Evolutionary conservation across 2,113 vertebrate genomes (phyloP).

Genomic region (Haliaeetus leucogaster): DNA sequence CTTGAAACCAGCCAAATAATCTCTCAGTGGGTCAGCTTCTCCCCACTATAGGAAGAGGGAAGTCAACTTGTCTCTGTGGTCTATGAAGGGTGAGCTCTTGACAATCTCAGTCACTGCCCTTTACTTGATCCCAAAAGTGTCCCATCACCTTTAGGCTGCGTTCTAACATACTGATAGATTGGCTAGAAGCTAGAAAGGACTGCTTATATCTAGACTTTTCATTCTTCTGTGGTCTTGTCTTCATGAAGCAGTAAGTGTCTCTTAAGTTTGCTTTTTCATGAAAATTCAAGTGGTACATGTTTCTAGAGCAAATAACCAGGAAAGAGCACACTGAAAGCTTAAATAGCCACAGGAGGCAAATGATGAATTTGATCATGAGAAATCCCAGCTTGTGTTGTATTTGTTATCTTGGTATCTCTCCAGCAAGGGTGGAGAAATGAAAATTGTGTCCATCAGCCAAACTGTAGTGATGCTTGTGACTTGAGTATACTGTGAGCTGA

Average conservation of each 20-base stretch:
- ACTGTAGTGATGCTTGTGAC: not conserved
- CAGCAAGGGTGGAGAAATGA: not conserved
- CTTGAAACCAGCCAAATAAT: not conserved
- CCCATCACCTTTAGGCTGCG: not conserved
- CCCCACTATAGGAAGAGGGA: not conserved
- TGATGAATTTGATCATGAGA: not conserved
- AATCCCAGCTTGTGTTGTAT: not conserved
- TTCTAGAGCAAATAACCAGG: not conserved
- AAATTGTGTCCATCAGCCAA: not conserved
- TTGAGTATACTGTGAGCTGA: not conserved
- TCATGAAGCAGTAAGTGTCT: not conserved
- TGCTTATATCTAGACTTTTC: not conserved
- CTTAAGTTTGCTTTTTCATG: not conserved
- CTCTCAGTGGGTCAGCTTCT: not conserved
- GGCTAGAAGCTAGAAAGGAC: not conserved
- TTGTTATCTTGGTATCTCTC: not conserved
- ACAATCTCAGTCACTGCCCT: not conserved
- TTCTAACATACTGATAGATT: not conserved
- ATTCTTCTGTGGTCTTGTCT: not conserved
- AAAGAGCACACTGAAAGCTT: not conserved
- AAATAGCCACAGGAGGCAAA: not conserved
- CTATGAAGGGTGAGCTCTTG: not conserved
- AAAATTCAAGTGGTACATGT: not conserved
- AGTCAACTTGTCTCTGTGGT: not conserved
- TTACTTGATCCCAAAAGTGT: not conserved